phyloP scores from a whole-genome alignment of 2,797 vertebrate species.

The Tinamus major region DNA sequence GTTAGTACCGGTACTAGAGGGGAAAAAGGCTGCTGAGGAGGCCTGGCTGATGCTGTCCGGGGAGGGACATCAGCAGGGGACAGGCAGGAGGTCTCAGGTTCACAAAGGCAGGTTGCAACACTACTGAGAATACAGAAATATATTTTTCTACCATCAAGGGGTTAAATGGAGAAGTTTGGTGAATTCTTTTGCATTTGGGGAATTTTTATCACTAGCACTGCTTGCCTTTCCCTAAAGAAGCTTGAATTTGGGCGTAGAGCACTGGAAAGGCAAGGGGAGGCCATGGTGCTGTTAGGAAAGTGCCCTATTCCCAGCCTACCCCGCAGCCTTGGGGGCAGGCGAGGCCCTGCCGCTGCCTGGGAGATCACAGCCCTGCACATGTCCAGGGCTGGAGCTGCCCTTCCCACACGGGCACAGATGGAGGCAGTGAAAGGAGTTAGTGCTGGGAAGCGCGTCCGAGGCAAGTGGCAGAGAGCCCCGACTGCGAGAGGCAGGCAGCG shows the following conservation, averaged over 20 bases:
- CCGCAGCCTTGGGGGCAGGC: neutral
- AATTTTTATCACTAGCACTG: fast-evolving
- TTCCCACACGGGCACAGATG: neutral
- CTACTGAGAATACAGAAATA: neutral
- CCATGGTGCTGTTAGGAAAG: fast-evolving
- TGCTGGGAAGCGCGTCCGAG: slow-evolving; percentile 1
- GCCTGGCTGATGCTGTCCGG: neutral
- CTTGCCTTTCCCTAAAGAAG: fast-evolving
- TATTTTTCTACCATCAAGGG: neutral
- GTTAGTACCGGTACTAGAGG: neutral
- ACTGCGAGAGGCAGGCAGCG: slow-evolving; percentile 27
- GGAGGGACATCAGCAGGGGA: neutral
- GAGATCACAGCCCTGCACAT: neutral
- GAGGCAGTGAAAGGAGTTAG: slow-evolving; percentile 22
- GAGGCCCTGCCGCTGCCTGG: fast-evolving
- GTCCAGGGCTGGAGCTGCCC: too few relatives aligned
- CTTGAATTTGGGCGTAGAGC: neutral
- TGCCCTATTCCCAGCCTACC: neutral
- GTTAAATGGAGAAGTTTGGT: neutral
- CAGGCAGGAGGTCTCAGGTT: neutral
- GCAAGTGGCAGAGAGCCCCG: neutral
- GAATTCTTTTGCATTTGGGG: neutral
- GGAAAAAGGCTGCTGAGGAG: neutral
- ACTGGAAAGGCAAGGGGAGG: neutral
- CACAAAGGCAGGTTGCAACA: neutral